Evolutionary conservation across 2,113 vertebrate species (phyloP), one percentile per base, ranked within the genome.

Genomic region (Zosterops pallidus): DNA sequence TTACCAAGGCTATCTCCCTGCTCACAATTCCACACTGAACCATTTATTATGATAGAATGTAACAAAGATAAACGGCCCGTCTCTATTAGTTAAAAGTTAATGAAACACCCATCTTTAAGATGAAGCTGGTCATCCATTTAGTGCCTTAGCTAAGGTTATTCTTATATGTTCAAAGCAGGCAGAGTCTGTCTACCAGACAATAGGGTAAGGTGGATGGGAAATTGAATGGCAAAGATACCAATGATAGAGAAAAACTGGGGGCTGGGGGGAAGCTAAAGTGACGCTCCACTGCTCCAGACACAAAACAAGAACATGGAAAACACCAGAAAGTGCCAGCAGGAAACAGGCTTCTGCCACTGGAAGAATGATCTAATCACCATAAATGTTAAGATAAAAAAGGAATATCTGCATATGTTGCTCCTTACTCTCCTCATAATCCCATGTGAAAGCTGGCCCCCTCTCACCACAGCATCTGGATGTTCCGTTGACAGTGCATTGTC

Each of bases 401-500:
- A 83, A 1, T 67, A 72, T 83, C 68, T 92, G 55, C 71, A 53
- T 72, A 39, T 53, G 88, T 53, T 85, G 62, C 42, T 90, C 39
- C 57, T 92, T 83, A 79, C 6, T 39, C n/a, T 72, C 63, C n/a
- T 76, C 47, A 62, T 29, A 80, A 92, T 63, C 59, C 63, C 63
- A 63, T 70, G 68, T 35, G 83, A 95, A 86, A 89, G 46, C 90
- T 77, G 39, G 11, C 37, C 42, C 11, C 12, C n/a, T 26, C 50
- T 57, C 76, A 65, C 80, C 0, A 0, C 83, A 93, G 85, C 85
- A 90, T 90, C 76, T 95, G 85, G 79, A 86, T 83, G 74, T 78
- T 94, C 74, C 68, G 88, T 87, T 92, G 93, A 92, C 60, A 94
- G 75, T 83, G 64, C 42, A 78, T 75, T 93, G 88, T 89, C 93